Evolutionary conservation across 2,888 invertebrate genomes (phyloP), one percentile per base, ranked within the genome.

Genomic region (Caradrina clavipalpis): DNA sequence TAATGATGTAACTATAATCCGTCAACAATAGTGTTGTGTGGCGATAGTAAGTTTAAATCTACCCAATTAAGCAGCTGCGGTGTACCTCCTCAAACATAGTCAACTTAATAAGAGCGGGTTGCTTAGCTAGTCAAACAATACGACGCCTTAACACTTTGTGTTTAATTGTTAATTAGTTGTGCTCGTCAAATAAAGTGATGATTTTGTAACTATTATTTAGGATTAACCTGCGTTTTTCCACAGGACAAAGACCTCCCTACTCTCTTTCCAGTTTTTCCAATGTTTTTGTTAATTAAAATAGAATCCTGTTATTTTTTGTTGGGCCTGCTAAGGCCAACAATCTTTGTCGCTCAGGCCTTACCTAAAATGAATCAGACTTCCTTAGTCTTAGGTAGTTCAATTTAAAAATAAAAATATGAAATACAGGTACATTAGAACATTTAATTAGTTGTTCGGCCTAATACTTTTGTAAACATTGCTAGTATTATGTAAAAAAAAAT

Each of bases 41-140:
- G 55, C 26, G 77, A 78, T 78, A 78, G 56, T 54, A 78, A 78
- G 75, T 78, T 78, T 70, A 51, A 77, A 77, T 62, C 77, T 2
- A 59, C 62, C 53, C 62, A 66, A 74, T 74, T 65, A 70, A 78
- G 60, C 69, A 31, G 35, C 17, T 59, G 78, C 6, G 77, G 77
- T 70, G 39, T 60, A 74, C 70, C 62, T 49, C 51, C 58, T 78
- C 56, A 55, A 78, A 78, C 66, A 74, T 66, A 51, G 63, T 70
- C 59, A 56, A 78, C 19, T 77, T 66, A 60, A 54, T 78, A 62
- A 68, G 45, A 26, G 13, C 17, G 63, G 54, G 22, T 65, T 58
- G 31, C 47, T 73, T 63, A 56, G 19, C n/a, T 74, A 59, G 31
- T 39, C 56, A 74, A 59, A 78, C 64, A 69, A 21, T 13, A 22